Percentiles rank a stretch among this genome's conserved stretches.
Conservation (phyloP, 2,888 invertebrate species). For the Phengaris arion region DNA sequence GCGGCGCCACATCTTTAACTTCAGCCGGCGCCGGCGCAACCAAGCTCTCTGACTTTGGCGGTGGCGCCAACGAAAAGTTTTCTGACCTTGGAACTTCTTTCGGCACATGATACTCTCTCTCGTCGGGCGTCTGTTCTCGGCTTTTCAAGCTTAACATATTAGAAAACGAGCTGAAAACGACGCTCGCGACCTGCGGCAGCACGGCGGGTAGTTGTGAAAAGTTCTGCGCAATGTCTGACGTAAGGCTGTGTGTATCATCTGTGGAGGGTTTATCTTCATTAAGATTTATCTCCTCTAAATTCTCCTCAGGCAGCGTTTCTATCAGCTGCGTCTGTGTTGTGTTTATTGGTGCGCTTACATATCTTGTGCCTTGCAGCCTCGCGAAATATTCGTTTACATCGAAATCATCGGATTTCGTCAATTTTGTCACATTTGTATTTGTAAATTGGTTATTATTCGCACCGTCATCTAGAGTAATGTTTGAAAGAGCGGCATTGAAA, state of each 20-base stretch:
- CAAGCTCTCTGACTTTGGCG: constrained; percentile 36
- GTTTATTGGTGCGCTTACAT: constrained; percentile 67
- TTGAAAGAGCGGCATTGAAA: constrained; percentile 42
- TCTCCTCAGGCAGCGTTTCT: constrained; percentile 72
- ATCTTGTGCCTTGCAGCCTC: constrained; percentile 66
- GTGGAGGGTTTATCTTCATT: constrained; percentile 52
- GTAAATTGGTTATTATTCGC: constrained; percentile 39
- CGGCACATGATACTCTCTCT: constrained; percentile 29
- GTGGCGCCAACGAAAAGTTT: not conserved
- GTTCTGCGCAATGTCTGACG: constrained; percentile 75
- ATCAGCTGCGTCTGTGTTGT: constrained; percentile 65
- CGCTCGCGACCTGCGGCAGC: constrained; percentile 80
- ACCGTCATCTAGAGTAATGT: constrained; percentile 36
- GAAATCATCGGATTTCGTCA: constrained; percentile 62
- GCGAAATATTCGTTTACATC: constrained; percentile 75
- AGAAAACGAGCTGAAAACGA: constrained; percentile 82
- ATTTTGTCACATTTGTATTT: constrained; percentile 40
- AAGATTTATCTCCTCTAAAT: constrained; percentile 65
- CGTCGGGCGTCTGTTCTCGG: constrained; percentile 61
- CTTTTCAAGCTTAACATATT: constrained; percentile 71
- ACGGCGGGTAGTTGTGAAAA: constrained; percentile 80
- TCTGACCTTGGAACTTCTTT: not conserved
- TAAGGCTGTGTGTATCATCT: constrained; percentile 57
- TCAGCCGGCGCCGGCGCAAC: constrained; percentile 47
- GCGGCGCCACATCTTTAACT: constrained; percentile 53